A percentile compares a stretch with the other conserved stretches of the same genome.
Evolutionary conservation across 2,888 invertebrate species (phyloP).

Genomic region (Noctua janthina): DNA sequence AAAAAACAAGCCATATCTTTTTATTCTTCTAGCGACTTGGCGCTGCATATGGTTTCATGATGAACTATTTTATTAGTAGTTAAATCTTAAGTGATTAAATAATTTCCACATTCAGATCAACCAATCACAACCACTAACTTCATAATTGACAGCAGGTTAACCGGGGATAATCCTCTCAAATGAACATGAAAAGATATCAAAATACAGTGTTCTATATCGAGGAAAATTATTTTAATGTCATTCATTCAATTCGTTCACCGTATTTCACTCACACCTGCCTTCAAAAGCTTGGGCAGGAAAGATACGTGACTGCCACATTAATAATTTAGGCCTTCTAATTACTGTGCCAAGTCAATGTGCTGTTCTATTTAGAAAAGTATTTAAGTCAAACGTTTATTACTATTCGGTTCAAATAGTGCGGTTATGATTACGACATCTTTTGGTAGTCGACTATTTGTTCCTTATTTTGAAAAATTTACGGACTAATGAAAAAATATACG

Average conservation of each 20-base stretch:
- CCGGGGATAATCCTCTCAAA: not conserved
- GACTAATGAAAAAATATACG: not conserved
- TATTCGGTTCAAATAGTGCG: slow-evolving; percentile 1
- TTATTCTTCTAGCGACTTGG: not conserved
- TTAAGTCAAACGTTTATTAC: slow-evolving; percentile 37
- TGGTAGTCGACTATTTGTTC: slow-evolving; percentile 3
- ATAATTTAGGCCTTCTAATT: slow-evolving; percentile 51
- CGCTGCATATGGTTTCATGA: not conserved
- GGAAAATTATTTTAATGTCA: not conserved
- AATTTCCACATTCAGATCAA: not conserved
- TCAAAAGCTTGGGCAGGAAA: slow-evolving; percentile 35
- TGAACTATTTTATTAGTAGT: not conserved
- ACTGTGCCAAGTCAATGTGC: slow-evolving; percentile 54
- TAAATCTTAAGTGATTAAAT: slow-evolving; percentile 1
- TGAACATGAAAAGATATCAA: slow-evolving; percentile 12
- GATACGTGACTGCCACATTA: slow-evolving; percentile 59
- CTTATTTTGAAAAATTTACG: not conserved
- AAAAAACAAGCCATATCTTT: not conserved
- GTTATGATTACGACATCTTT: slow-evolving; percentile 46
- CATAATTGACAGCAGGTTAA: slow-evolving; percentile 8
- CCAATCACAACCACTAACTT: not conserved
- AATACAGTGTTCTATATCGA: not conserved
- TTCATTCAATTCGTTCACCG: not conserved
- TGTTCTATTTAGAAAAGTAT: slow-evolving; percentile 50
- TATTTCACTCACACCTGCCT: slow-evolving; percentile 32